Percentiles rank a stretch among this genome's conserved stretches.
phyloP scores from a whole-genome alignment of 2,888 invertebrate genomes.

The Drosophila limbata region DNA sequence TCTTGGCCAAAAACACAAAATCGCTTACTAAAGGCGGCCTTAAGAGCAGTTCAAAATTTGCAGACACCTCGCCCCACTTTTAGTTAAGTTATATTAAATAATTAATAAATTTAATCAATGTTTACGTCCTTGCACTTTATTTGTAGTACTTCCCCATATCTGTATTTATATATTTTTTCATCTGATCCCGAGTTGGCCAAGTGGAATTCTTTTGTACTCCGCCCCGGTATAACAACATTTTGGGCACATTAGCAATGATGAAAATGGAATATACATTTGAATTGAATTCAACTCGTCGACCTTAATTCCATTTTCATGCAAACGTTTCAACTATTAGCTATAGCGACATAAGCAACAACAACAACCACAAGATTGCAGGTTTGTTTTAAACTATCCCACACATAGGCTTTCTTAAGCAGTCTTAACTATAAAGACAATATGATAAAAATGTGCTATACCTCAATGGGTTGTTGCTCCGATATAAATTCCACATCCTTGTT shows the following conservation, averaged over 20 bases:
- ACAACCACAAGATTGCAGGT: slow-evolving; percentile 37
- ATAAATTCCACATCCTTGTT: slow-evolving; percentile 90
- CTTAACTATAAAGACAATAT: slow-evolving; percentile 14
- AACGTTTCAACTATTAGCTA: neutral
- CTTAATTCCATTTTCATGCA: slow-evolving; percentile 40
- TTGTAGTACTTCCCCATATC: slow-evolving; percentile 5
- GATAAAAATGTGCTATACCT: slow-evolving; percentile 69
- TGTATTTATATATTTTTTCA: neutral
- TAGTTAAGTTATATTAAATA: neutral
- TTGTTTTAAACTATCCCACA: slow-evolving; percentile 5
- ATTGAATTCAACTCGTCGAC: neutral
- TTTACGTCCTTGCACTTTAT: slow-evolving; percentile 10
- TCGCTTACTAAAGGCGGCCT: neutral
- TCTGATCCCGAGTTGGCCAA: slow-evolving; percentile 3
- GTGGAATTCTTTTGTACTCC: slow-evolving; percentile 27
- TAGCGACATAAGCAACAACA: slow-evolving; percentile 19
- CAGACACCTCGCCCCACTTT: neutral
- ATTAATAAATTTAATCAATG: slow-evolving; percentile 6
- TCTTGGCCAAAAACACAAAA: slow-evolving; percentile 31
- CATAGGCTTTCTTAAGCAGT: neutral
- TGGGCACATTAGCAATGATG: slow-evolving; percentile 76
- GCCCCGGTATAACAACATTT: slow-evolving; percentile 71
- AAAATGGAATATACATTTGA: slow-evolving; percentile 30
- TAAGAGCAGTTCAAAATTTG: neutral
- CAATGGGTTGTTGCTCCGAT: slow-evolving; percentile 86